These are phyloP conservation scores for Drosophila cardini DNA, from an alignment of 1,140 invertebrate species.

Conservation along the genomic window DNA sequence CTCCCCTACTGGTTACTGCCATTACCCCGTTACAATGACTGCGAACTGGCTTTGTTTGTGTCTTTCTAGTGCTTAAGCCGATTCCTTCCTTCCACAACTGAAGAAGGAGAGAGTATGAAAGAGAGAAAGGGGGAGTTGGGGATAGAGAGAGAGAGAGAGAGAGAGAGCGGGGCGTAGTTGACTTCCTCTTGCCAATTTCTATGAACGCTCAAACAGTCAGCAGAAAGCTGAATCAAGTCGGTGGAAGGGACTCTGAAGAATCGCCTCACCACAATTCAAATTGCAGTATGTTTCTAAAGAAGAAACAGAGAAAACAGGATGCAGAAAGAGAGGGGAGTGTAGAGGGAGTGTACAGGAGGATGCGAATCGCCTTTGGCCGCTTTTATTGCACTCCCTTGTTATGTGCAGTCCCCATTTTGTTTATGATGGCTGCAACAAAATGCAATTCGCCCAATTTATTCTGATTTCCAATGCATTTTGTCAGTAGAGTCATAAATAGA, in stretches of 20 bases:
- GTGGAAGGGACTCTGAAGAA: neutral
- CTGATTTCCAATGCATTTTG: conserved; percentile 59
- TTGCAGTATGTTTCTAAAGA: conserved; percentile 59
- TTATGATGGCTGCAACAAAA: conserved; percentile 69
- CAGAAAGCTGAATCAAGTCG: neutral
- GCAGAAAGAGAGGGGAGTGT: neutral
- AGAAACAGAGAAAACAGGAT: neutral
- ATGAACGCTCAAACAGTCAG: conserved; percentile 62
- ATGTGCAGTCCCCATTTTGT: conserved; percentile 67
- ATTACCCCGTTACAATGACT: conserved; percentile 61
- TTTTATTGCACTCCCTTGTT: conserved; percentile 45
- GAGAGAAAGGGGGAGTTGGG: too few relatives aligned
- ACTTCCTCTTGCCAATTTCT: conserved; percentile 62
- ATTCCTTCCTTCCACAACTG: conserved; percentile 42
- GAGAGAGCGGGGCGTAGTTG: neutral
- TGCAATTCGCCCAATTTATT: conserved; percentile 66
- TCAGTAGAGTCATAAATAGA: neutral
- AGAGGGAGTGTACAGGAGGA: neutral
- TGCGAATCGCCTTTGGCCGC: conserved; percentile 17
- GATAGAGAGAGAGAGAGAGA: neutral
- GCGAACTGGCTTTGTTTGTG: conserved; percentile 78
- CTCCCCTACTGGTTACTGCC: conserved; percentile 10
- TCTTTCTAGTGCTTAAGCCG: conserved; percentile 79
- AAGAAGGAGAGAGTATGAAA: neutral
- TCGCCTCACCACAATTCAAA: conserved; percentile 69